phyloP scores from a whole-genome alignment of 2,113 vertebrate genomes.

The Willisornis vidua region DNA sequence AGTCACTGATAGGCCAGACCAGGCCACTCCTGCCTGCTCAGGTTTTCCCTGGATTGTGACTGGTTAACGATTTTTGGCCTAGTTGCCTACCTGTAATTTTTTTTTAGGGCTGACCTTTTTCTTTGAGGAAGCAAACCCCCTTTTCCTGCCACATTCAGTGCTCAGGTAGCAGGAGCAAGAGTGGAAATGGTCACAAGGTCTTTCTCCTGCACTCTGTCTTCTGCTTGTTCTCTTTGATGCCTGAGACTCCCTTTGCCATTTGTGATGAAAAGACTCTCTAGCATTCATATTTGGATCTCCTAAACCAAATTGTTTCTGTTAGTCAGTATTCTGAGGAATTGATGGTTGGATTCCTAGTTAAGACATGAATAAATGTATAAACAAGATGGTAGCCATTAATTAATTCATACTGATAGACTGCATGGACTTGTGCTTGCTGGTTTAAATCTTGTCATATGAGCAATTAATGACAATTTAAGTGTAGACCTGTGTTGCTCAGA shows the following conservation, averaged over 20 bases:
- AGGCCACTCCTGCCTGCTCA: neutral
- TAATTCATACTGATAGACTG: neutral
- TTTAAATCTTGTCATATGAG: neutral
- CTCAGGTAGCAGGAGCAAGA: neutral
- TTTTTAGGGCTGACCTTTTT: neutral
- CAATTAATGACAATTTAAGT: neutral
- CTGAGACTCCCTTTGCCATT: neutral
- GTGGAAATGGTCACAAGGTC: neutral
- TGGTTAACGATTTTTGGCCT: neutral
- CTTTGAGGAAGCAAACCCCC: neutral
- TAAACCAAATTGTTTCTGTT: neutral
- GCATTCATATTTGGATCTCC: neutral
- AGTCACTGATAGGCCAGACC: neutral
- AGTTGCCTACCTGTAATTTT: neutral
- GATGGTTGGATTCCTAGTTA: neutral
- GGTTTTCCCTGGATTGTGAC: neutral
- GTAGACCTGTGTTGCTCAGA: neutral
- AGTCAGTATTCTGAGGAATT: neutral
- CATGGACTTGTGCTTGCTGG: neutral
- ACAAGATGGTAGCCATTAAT: neutral
- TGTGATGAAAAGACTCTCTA: neutral
- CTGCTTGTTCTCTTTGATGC: neutral
- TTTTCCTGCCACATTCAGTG: neutral
- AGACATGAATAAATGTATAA: neutral
- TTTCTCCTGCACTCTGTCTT: neutral